These are phyloP conservation scores for Ips nitidus DNA, from an alignment of 1,140 invertebrate species.

Conservation along the genomic window DNA sequence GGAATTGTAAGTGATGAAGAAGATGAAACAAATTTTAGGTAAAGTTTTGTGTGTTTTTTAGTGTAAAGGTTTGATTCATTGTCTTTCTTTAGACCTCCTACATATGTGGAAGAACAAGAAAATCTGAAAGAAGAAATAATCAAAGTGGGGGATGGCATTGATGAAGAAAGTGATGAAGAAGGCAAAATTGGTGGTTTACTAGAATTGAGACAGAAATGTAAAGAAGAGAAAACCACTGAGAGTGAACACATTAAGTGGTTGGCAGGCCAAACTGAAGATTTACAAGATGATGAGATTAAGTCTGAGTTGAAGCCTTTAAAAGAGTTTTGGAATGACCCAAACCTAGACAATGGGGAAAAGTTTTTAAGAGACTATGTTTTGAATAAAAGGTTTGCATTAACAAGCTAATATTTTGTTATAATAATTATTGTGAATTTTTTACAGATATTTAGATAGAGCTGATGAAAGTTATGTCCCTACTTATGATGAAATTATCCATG, in stretches of 20 bases:
- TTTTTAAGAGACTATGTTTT: slow-evolving; percentile 92
- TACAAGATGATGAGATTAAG: slow-evolving; percentile 65
- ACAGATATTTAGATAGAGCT: slow-evolving; percentile 58
- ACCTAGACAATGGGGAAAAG: slow-evolving; percentile 79
- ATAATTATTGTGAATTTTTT: slow-evolving; percentile 8
- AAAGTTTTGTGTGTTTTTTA: too few relatives aligned
- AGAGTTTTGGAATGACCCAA: slow-evolving; percentile 82
- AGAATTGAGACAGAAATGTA: slow-evolving; percentile 63
- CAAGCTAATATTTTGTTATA: background rate
- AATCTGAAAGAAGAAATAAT: slow-evolving; percentile 69
- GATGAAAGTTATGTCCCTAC: slow-evolving; percentile 62
- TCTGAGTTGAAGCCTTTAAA: slow-evolving; percentile 71
- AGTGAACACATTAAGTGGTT: slow-evolving; percentile 80
- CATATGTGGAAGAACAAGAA: slow-evolving; percentile 71
- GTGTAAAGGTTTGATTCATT: slow-evolving; percentile 10
- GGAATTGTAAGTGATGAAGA: slow-evolving; percentile 62
- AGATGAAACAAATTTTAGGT: slow-evolving; percentile 31
- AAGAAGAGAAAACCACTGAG: slow-evolving; percentile 64
- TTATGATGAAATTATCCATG: slow-evolving; percentile 70
- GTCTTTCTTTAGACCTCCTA: slow-evolving; percentile 48
- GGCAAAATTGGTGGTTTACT: slow-evolving; percentile 60
- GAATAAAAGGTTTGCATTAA: slow-evolving; percentile 68
- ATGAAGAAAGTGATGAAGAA: slow-evolving; percentile 58
- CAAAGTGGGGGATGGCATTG: slow-evolving; percentile 53
- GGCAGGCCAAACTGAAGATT: slow-evolving; percentile 69